Conservation (phyloP, 2,113 vertebrate genomes). For the Guaruba guarouba region DNA sequence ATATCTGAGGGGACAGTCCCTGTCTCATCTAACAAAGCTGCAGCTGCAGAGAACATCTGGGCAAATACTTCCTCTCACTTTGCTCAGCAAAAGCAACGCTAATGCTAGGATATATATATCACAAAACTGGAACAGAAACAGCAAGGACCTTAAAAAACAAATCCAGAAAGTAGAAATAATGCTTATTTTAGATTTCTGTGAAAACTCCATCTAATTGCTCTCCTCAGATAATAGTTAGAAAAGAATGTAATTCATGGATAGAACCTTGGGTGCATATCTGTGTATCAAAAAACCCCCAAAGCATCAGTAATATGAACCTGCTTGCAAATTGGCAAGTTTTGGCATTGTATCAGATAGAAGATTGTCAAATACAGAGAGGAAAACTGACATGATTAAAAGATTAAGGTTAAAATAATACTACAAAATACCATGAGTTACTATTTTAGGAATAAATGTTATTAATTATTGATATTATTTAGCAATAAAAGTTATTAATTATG, state of each 20-base stretch:
- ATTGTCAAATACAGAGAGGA: neutral
- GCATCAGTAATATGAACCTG: neutral
- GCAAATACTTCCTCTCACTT: neutral
- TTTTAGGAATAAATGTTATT: neutral
- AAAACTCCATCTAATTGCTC: neutral
- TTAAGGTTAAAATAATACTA: neutral
- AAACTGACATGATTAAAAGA: neutral
- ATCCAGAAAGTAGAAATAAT: neutral
- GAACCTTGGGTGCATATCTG: neutral
- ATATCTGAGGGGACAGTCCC: neutral
- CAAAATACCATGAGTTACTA: neutral
- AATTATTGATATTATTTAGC: neutral
- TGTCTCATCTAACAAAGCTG: neutral
- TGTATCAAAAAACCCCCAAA: neutral
- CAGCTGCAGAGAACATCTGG: neutral
- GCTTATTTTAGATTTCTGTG: neutral
- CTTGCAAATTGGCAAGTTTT: neutral
- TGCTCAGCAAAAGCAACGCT: neutral
- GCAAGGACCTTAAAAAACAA: neutral
- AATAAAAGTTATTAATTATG: neutral
- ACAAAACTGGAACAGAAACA: neutral
- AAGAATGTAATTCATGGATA: neutral
- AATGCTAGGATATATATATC: neutral
- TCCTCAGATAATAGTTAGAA: neutral
- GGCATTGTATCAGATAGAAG: neutral